Evolutionary conservation across 2,797 vertebrate genomes (phyloP), one percentile per base, ranked within the genome.

Genomic region (Anguilla pacifica): DNA sequence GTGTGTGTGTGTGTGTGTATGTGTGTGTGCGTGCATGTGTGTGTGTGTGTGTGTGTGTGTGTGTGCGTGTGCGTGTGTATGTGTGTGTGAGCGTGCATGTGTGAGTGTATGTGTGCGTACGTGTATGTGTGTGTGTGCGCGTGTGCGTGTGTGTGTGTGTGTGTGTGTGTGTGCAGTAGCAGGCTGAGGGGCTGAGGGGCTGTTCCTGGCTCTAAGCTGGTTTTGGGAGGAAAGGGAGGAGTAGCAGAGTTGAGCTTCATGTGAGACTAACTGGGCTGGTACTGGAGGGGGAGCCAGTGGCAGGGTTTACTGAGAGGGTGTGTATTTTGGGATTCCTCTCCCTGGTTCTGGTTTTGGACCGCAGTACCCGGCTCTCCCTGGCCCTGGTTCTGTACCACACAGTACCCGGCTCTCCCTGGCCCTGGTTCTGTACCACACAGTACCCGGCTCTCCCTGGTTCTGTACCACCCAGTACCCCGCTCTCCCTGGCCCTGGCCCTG

Each of bases 201-300:
- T 35, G 31, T 70, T 57, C 55, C n/a, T 70, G 43, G 39, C 39
- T 35, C 22, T 86, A 86, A 86, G 46, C 85, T 55, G 49, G 70
- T 86, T 86, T 55, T 39, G 55, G 46, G 67, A 77, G 85, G 85
- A 86, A 86, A 86, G 77, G 53, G 85, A 28, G 19, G 67, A 15
- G 67, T 74, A 86, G 77, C 85, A 53, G 49, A 55, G 85, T 86
- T 86, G 77, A 86, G 46, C 85, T 46, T 55, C 39, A 28, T 39
- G 85, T 57, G 70, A 86, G 61, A 2, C 49, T 86, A 86, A 86
- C 70, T 49, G 43, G 11, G 15, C 46, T n/a, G 28, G 31, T 17
- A 70, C 85, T 49, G 67, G 67, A 53, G 85, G 13, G 83, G 39
- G 85, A 55, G 67, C 51, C 85, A 74, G 49, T 11, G 67, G 28